Evolutionary conservation across 2,797 vertebrate genomes (phyloP).

Genomic region (Cossypha heuglini): DNA sequence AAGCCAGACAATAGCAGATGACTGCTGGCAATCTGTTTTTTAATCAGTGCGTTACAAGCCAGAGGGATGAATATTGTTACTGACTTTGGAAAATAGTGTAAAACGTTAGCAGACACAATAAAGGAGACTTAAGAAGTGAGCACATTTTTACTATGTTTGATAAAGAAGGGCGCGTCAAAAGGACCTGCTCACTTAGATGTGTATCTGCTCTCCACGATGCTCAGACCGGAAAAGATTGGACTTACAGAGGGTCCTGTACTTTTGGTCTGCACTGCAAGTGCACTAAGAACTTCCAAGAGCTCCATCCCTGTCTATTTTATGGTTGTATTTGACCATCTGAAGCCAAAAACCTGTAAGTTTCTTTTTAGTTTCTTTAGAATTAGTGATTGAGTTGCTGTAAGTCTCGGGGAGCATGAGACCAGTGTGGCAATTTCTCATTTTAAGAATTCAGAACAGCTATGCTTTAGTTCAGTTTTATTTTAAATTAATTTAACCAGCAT

Average conservation of each 20-base stretch:
- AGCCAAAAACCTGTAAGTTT: slow-evolving; percentile 10
- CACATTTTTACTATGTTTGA: slow-evolving; percentile 21
- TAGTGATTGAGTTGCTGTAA: not conserved
- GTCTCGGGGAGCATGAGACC: not conserved
- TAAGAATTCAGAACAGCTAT: slow-evolving; percentile 1
- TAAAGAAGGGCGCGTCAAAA: not conserved
- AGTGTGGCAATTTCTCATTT: slow-evolving; percentile 12
- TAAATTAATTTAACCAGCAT: slow-evolving; percentile 7
- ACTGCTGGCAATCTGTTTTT: slow-evolving; percentile 78
- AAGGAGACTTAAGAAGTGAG: slow-evolving; percentile 44
- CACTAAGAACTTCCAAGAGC: not conserved
- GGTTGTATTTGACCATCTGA: not conserved
- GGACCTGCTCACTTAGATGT: not conserved
- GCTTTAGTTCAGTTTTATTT: slow-evolving; percentile 42
- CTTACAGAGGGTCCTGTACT: not conserved
- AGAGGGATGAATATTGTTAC: slow-evolving; percentile 71
- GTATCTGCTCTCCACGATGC: not conserved
- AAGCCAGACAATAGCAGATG: slow-evolving; percentile 74
- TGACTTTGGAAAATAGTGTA: slow-evolving; percentile 55
- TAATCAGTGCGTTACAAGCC: slow-evolving; percentile 75
- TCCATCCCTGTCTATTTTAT: not conserved
- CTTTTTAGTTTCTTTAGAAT: slow-evolving; percentile 30
- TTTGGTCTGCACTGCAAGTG: not conserved
- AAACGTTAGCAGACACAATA: slow-evolving; percentile 57
- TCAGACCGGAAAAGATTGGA: not conserved